Conservation (phyloP, 2,888 invertebrate species). For the Crossocerus cetratus region DNA sequence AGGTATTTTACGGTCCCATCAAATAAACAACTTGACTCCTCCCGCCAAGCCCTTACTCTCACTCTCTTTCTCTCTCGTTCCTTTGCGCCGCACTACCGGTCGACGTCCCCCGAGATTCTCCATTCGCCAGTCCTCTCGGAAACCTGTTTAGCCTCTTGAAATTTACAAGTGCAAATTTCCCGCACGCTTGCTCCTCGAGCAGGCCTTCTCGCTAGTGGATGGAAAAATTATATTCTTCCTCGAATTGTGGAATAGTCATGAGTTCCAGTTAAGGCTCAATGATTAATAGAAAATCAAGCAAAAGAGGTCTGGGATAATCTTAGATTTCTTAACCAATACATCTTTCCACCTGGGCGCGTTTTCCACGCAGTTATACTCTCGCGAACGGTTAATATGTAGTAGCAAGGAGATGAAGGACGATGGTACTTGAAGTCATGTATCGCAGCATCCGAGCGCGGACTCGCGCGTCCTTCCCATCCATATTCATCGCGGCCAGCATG, state of each 20-base stretch:
- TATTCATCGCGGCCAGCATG: slow-evolving; percentile 39
- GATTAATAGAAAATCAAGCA: neutral
- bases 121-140: slow-evolving; percentile 13
- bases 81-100: slow-evolving; percentile 11
- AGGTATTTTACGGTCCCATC: slow-evolving; percentile 77
- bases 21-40: slow-evolving; percentile 78
- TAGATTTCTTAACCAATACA: too few relatives aligned
- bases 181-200: too few relatives aligned
- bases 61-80: slow-evolving; percentile 19
- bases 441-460: slow-evolving; percentile 4
- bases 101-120: slow-evolving; percentile 35
- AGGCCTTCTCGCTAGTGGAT: too few relatives aligned
- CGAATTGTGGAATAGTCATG: too few relatives aligned
- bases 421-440: neutral
- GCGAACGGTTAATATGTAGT: too few relatives aligned
- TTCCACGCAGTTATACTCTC: too few relatives aligned
- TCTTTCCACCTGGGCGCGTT: too few relatives aligned
- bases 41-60: slow-evolving; percentile 57
- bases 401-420: too few relatives aligned
- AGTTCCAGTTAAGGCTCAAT: neutral
- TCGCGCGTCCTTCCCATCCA: slow-evolving; percentile 36
- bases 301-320: too few relatives aligned
- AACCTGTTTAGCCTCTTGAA: slow-evolving; percentile 8
- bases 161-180: neutral
- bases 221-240: too few relatives aligned